Conservation (phyloP, 2,888 invertebrate genomes). For the Priocnemis perturbator region DNA sequence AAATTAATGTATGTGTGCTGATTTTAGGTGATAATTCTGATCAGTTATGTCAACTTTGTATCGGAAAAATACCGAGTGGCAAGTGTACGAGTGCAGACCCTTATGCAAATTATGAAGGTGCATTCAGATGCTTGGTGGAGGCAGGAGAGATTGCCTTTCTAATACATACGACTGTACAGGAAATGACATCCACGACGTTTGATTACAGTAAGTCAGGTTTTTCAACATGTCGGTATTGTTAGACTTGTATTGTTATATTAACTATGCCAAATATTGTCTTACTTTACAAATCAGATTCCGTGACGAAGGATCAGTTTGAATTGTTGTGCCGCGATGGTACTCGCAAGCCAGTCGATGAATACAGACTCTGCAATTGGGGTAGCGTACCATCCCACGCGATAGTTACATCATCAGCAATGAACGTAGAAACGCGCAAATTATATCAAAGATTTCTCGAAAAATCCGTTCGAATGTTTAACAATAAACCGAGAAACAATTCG, state of each 20-base stretch:
- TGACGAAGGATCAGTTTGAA: slow-evolving; percentile 84
- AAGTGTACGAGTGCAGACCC: slow-evolving; percentile 91
- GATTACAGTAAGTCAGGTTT: slow-evolving; percentile 77
- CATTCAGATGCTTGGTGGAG: slow-evolving; percentile 89
- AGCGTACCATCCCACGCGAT: slow-evolving; percentile 88
- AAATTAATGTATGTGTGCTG: slow-evolving; percentile 30
- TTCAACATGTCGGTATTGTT: no score
- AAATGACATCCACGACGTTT: slow-evolving; percentile 80
- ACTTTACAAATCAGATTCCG: slow-evolving; percentile 48
- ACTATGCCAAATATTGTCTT: not conserved
- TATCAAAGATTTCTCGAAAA: slow-evolving; percentile 83
- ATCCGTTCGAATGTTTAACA: slow-evolving; percentile 73
- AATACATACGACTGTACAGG: slow-evolving; percentile 87
- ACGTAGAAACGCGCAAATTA: slow-evolving; percentile 77
- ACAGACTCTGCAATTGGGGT: slow-evolving; percentile 90
- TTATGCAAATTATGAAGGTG: slow-evolving; percentile 94
- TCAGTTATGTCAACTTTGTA: slow-evolving; percentile 88
- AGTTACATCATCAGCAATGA: slow-evolving; percentile 89
- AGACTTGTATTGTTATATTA: not conserved
- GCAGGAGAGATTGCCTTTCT: slow-evolving; percentile 94
- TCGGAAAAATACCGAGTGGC: slow-evolving; percentile 86
- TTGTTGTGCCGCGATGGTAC: slow-evolving; percentile 88
- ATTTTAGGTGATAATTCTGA: slow-evolving; percentile 82
- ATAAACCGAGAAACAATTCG: slow-evolving; percentile 43
- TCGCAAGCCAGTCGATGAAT: slow-evolving; percentile 82